Evolutionary conservation across 2,797 vertebrate genomes (phyloP), one percentile per base, ranked within the genome.

Genomic region (Typhlichthys subterraneus): DNA sequence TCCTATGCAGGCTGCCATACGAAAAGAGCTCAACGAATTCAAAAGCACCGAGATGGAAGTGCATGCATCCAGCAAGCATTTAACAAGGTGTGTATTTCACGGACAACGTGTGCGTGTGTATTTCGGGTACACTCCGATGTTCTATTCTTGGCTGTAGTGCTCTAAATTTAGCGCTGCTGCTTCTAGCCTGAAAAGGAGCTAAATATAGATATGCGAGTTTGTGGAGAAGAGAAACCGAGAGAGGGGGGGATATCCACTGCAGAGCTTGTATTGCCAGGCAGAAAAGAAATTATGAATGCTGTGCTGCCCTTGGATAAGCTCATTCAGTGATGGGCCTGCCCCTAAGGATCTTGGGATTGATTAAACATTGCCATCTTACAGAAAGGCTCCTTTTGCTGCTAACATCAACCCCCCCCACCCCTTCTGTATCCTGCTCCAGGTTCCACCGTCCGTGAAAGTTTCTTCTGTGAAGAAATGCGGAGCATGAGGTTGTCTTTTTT

Each of bases 1-100:
- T 33, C 49, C 33, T n/a, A 58, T 13, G 51, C 86, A 99, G 97
- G 97, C 97, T 73, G 97, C 97, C 10, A 99, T 99, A 85, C 94
- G 97, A 59, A 99, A 99, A 84, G 97, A 99, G 86, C 92, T 99
- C 74, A 99, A 99, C n/a, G 97, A 99, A 76, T 99, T 99, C 93
- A 99, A 99, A 88, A 99, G 97, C 82, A 99, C 97, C 0, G 97
- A 99, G 88, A 99, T 99, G 97, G 97, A 99, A 88, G 97, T 99
- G 58, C 97, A 99, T 0, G 96, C 96, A 64, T 99, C 97, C 2
- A 99, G 97, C 94, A 98, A 98, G 92, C 97, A 99, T 81, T 91
- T 99, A 91, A 99, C 97, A 59, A 98, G 97, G 97, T 12, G 9
- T 14, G 67, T 10, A 47, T 45, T 19, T 50, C 5, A n/a, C n/a